These are phyloP conservation scores for Hydraecia micacea DNA, from an alignment of 2,888 invertebrate species.

Conservation along the genomic window DNA sequence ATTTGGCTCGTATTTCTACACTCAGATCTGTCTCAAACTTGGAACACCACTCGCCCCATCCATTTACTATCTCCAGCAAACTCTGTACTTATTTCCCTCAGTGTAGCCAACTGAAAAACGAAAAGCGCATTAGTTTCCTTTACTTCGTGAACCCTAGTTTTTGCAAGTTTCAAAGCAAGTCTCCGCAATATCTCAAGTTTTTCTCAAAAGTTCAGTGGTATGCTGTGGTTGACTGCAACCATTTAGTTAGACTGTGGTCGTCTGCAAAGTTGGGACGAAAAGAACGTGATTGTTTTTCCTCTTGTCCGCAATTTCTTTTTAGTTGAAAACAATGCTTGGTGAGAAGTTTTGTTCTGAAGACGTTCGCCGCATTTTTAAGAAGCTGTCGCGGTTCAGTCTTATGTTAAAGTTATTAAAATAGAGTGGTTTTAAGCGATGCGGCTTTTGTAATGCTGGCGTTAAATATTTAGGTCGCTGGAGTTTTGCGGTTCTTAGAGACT, in stretches of 20 bases:
- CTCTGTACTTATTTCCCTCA: constrained; percentile 23
- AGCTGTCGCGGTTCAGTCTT: constrained; percentile 30
- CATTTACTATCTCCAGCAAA: constrained; percentile 19
- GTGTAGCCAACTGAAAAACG: constrained; percentile 21
- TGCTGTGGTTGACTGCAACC: constrained; percentile 49
- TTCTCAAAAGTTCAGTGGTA: constrained; percentile 33
- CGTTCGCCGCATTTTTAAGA: constrained; percentile 46
- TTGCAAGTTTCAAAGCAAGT: constrained; percentile 34
- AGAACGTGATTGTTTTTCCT: constrained; percentile 53
- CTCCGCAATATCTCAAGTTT: constrained; percentile 44
- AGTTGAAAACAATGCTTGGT: constrained; percentile 49
- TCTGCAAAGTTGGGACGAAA: constrained; percentile 51
- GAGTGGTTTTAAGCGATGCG: constrained; percentile 15
- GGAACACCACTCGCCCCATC: constrained; percentile 5
- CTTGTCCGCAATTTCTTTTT: constrained; percentile 44
- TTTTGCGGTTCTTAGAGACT: neutral
- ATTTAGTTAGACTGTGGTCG: constrained; percentile 47
- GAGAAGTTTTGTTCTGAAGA: constrained; percentile 50
- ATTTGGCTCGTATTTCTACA: constrained; percentile 12
- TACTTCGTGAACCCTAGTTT: constrained; percentile 32
- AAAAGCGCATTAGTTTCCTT: constrained; percentile 40
- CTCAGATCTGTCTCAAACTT: neutral
- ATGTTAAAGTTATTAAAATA: constrained; percentile 48
- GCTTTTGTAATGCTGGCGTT: constrained; percentile 1
- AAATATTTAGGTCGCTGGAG: constrained; percentile 18